Base-by-base conservation (phyloP, 2,113 vertebrate genomes). In the Gila orcuttii region DNA sequence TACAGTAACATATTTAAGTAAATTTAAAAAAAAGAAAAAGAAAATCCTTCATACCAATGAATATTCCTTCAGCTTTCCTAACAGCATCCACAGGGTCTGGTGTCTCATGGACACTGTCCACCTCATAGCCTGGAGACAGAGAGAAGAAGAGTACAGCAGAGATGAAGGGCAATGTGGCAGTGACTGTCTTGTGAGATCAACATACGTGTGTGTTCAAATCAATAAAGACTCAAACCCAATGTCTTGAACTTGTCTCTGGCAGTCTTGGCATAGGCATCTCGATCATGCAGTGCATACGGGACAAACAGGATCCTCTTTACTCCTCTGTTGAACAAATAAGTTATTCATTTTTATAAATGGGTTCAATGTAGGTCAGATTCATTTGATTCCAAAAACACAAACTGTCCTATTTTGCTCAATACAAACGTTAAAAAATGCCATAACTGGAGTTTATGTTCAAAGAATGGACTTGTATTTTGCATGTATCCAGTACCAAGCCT, bases 61-160 rank as follows among this genome's bases (percentile, higher is more conserved):
- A 97, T 81, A 97, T 96, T 21, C 92, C 96, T 89, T 97, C 93
- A 2, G 96, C 95, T 88, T 94, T 95, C 36, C 91, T 91, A 60
- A 97, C 91, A 1, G 96, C 96, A 21, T 95, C 93, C 15, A 95
- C 92, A 0, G 96, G 96, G 88, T 97, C 93, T 2, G 90, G n/a
- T 12, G 94, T 93, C 87, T 97, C 95, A 2, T 97, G 96, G 90
- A 97, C 95, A 80, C 96, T 94, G 87, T 97, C 95, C 76, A 97
- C 85, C 23, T 94, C 94, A 45, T 96, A 97, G 80, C 96, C 96
- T 97, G 91, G 23, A 86, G 28, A 59, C 39, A 86, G 19, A 33
- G 10, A 60, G n/a, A 8, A 36, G 11, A 69, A 59, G 11, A 74
- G 23, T 4, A 64, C 36, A 6, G 13, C 23, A 47, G 57, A n/a